These are phyloP conservation scores for Philypnodon macrostomus DNA, from an alignment of 2,797 vertebrate genomes.

Conservation along the genomic window DNA sequence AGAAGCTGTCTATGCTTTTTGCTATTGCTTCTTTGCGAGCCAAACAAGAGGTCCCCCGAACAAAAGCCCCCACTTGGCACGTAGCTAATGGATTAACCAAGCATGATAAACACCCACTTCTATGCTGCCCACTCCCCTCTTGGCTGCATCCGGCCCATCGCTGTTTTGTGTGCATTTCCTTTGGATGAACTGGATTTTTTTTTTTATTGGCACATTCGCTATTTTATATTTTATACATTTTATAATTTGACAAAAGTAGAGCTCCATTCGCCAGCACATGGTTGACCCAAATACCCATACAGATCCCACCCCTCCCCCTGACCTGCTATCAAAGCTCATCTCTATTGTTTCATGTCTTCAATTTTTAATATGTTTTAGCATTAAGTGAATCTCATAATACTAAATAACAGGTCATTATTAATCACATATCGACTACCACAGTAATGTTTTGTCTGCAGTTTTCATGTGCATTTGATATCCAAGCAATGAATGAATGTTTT, in stretches of 20 bases:
- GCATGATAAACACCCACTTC: constrained; percentile 58
- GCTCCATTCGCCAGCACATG: constrained; percentile 40
- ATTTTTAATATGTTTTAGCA: no score
- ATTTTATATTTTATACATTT: constrained; percentile 9
- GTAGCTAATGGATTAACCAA: constrained; percentile 71
- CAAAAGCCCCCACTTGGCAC: constrained; percentile 68
- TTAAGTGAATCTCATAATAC: no score
- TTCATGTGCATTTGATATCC: no score
- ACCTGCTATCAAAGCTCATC: constrained; percentile 51
- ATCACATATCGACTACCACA: no score
- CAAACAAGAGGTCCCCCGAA: constrained; percentile 51
- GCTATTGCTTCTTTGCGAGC: constrained; percentile 25
- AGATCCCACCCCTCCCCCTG: constrained; percentile 55
- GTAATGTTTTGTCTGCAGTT: no score
- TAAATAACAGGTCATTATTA: no score
- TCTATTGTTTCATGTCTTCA: constrained; percentile 41
- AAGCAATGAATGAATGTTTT: no score
- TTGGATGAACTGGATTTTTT: constrained; percentile 17
- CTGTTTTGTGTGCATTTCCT: constrained; percentile 8
- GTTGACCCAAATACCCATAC: constrained; percentile 72
- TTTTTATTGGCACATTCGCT: no score
- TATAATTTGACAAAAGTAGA: constrained; percentile 38
- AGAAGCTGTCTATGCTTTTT: constrained; percentile 20
- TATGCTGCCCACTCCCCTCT: constrained; percentile 19
- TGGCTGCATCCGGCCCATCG: constrained; percentile 22